These are phyloP conservation scores for Andrena chrysosceles DNA, from an alignment of 2,888 invertebrate genomes.

Conservation along the genomic window DNA sequence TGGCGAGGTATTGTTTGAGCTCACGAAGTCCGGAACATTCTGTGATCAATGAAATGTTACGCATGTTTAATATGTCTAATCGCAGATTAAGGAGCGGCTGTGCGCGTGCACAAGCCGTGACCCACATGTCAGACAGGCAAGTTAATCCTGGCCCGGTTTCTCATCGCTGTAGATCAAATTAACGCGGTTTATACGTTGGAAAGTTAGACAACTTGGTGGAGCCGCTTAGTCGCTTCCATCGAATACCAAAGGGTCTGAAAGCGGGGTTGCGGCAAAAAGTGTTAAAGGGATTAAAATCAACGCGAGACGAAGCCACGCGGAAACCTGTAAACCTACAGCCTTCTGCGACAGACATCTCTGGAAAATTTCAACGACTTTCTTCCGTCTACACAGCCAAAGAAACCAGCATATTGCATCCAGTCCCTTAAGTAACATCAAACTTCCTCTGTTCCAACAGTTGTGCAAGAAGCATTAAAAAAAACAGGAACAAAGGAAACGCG, in stretches of 20 bases:
- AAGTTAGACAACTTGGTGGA: conserved; percentile 29
- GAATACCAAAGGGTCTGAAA: conserved; percentile 8
- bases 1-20: too few species aligned
- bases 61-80: conserved; percentile 22
- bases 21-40: too few species aligned
- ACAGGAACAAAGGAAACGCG: background rate
- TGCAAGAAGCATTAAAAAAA: background rate
- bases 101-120: conserved; percentile 17
- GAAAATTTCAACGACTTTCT: conserved; percentile 12
- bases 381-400: conserved; percentile 9
- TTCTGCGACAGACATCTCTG: conserved; percentile 9
- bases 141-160: conserved; percentile 38
- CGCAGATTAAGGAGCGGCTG: conserved; percentile 16
- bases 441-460: too few species aligned
- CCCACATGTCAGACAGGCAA: conserved; percentile 19
- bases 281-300: conserved; percentile 42
- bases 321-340: conserved; percentile 26
- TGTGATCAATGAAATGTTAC: conserved; percentile 24
- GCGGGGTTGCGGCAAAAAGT: conserved; percentile 11
- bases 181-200: conserved; percentile 23
- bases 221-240: background rate
- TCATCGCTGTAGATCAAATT: conserved; percentile 37
- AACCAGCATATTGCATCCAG: background rate
- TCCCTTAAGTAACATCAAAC: too few species aligned
- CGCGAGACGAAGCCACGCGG: conserved; percentile 26